Percentiles rank a stretch among this genome's conserved stretches.
These are phyloP conservation scores for Ceuthmochares aereus DNA, from an alignment of 2,113 vertebrate genomes.

Conservation along the genomic window DNA sequence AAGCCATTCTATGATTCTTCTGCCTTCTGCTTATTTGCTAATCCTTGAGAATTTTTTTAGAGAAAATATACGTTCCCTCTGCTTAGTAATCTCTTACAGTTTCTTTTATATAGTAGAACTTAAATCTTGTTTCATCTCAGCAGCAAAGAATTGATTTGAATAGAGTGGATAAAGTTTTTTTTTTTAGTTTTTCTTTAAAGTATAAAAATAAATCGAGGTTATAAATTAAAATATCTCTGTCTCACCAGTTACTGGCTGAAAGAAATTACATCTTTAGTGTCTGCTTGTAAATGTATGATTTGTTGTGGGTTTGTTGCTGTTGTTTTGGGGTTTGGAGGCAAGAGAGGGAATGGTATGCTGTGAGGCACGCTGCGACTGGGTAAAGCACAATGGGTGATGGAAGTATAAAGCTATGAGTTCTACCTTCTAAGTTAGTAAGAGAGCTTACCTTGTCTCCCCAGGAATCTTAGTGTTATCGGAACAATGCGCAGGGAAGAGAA, in stretches of 20 bases:
- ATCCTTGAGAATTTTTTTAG: background rate
- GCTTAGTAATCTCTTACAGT: background rate
- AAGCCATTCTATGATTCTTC: background rate
- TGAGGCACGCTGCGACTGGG: background rate
- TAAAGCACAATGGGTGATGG: background rate
- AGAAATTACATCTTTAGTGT: background rate
- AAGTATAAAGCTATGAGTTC: background rate
- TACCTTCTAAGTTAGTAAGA: background rate
- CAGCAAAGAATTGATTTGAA: background rate
- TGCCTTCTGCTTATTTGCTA: background rate
- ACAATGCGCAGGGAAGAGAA: background rate
- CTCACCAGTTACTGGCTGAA: background rate
- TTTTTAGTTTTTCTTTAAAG: background rate
- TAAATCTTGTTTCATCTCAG: background rate
- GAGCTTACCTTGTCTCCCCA: background rate
- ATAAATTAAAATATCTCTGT: background rate
- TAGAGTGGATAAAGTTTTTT: background rate
- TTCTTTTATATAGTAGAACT: background rate
- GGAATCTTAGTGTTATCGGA: background rate
- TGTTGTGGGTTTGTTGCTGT: background rate
- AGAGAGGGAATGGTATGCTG: background rate
- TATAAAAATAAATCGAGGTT: background rate
- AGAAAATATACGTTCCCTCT: background rate
- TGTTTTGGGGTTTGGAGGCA: background rate
- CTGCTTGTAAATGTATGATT: background rate